Base-by-base conservation (phyloP, 2,113 vertebrate genomes). In the Felis chaus region DNA sequence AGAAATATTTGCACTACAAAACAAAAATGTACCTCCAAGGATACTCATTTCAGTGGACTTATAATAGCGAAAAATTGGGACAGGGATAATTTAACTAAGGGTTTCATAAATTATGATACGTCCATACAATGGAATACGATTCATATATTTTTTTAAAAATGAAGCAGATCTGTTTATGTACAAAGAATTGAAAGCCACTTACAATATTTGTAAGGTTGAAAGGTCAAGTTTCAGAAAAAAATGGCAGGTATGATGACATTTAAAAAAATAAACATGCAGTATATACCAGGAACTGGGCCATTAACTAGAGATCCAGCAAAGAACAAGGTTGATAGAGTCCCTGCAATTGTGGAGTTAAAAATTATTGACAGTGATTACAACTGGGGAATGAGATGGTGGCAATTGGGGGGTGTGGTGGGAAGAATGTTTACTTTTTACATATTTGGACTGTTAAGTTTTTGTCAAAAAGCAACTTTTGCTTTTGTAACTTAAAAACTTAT, bases 1-100 rank as follows among this genome's bases (percentile, higher is more conserved):
- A 95, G 63, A 93, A 97, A 79, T 92, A 87, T 87, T 86, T 96
- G 81, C 15, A 50, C 39, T 85, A 65, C 11, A 82, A 96, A 89
- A 90, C 71, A 95, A 89, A 96, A 87, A 61, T 79, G 79, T 16
- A 12, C 29, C 68, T 95, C 73, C 63, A 91, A 91, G 50, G 80
- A 50, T 91, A 71, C 1, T 84, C 31, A 68, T 63, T 68, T 78
- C 50, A 95, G 21, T 82, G 50, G 19, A 57, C 91, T 89, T 86
- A 45, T 36, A 82, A 81, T 53, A 92, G 85, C 39, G 41, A 93
- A 94, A 90, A 53, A 18, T 39, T 50, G 55, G n/a, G 6, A 36
- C 39, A 68, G 55, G n/a, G 4, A 36, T 61, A 68, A 55, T 74
- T 19, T 68, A 74, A 69, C 13, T 79, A 53, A 7, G 11, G 7